Base-by-base conservation (phyloP, 2,888 invertebrate genomes). In the Ectobius pallidus region DNA sequence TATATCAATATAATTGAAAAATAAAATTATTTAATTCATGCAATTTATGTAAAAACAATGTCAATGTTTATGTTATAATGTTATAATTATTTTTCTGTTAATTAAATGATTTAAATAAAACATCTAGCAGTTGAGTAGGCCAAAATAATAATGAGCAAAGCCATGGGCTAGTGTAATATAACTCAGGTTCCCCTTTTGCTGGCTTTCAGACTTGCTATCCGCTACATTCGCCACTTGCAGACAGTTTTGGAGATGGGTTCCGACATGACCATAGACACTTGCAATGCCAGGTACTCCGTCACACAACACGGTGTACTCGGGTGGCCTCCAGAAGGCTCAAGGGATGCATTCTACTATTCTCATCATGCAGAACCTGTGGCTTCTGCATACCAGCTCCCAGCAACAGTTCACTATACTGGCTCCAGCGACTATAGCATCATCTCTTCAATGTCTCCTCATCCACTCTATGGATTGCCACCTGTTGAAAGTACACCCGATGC, bases 181-280 rank as follows among this genome's bases (percentile, higher is more conserved):
- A n/a, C n/a, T n/a, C n/a, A n/a, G n/a, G n/a, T n/a, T n/a, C n/a
- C n/a, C n/a, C n/a, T n/a, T n/a, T n/a, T n/a, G n/a, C n/a, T n/a
- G n/a, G n/a, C n/a, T 52, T 82, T 27, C 81, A 90, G 90, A 76
- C 88, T 91, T 83, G 92, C 92, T 49, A 93, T 92, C 74, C 90
- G 90, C 77, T 92, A 92, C 81, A 92, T 93, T 77, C 85, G 90
- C 34, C 91, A 92, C 79, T 83, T 93, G 77, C 91, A 92, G 81
- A 87, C 86, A 75, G 83, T 89, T 78, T 80, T 90, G 71, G 85
- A 74, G 49, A 34, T 49, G 4, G 71, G 63, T 4, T 22, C 70
- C 11, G 61, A 46, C 7, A 20, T 68, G 1, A n/a, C 27, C 2
- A 25, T 30, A 7, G 65, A 65, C 3, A 1, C 44, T n/a, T 58